Evolutionary conservation across 2,888 invertebrate genomes (phyloP).

Genomic region (Liposcelis brunnea): DNA sequence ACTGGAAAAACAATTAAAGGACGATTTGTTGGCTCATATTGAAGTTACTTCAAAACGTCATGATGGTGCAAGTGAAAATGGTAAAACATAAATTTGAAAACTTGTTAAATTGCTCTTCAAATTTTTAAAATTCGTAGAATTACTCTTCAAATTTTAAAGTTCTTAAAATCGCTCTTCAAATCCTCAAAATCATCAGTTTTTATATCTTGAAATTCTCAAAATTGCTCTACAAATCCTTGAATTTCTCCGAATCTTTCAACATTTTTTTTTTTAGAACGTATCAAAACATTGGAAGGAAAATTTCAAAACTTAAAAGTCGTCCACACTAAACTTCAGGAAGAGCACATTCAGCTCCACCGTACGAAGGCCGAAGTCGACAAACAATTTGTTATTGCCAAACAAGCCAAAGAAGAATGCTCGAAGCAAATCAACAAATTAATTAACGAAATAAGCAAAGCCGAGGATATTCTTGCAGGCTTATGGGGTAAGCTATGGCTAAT

Average conservation of each 20-base stretch:
- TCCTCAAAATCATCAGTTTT: no score
- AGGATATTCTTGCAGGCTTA: slow-evolving; percentile 20
- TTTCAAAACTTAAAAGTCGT: slow-evolving; percentile 89
- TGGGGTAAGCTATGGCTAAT: slow-evolving; percentile 29
- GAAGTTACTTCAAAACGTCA: slow-evolving; percentile 30
- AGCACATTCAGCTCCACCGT: slow-evolving; percentile 80
- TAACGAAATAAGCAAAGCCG: slow-evolving; percentile 21
- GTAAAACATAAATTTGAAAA: no score
- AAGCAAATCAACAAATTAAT: slow-evolving; percentile 28
- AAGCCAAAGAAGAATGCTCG: slow-evolving; percentile 23
- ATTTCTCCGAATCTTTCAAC: slow-evolving; percentile 3
- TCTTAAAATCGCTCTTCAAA: no score
- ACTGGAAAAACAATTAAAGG: slow-evolving; percentile 36
- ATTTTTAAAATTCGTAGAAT: no score
- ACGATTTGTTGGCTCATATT: slow-evolving; percentile 33
- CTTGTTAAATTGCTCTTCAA: no score
- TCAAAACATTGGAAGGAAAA: slow-evolving; percentile 69
- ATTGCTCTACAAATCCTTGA: no score
- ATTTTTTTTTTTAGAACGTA: slow-evolving; percentile 46
- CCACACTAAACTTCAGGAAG: slow-evolving; percentile 83
- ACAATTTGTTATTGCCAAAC: slow-evolving; percentile 33
- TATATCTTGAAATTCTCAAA: no score
- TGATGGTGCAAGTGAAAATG: slow-evolving; percentile 38
- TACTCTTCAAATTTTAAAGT: no score
- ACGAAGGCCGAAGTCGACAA: slow-evolving; percentile 84